Conservation (phyloP, 2,888 invertebrate species). For the Agonopterix arenella region DNA sequence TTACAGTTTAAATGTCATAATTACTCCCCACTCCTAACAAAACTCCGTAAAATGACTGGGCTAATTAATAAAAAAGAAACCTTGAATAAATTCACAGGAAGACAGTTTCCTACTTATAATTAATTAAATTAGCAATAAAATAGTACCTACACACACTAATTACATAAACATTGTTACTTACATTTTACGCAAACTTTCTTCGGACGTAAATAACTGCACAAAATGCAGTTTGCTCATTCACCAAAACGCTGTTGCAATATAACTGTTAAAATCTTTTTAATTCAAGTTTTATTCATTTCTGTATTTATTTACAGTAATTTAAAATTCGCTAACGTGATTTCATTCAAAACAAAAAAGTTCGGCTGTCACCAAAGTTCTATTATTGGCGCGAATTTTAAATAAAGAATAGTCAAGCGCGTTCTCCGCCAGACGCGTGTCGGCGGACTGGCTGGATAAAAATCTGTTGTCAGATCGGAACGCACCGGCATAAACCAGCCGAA, state of each 20-base stretch:
- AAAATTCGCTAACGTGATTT: not conserved
- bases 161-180: conserved; percentile 23
- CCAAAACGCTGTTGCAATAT: not conserved
- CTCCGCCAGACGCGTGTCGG: conserved; percentile 37
- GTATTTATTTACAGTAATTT: too few relatives aligned
- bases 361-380: not conserved
- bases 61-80: too few relatives aligned
- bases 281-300: too few relatives aligned
- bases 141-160: not conserved
- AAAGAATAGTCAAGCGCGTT: conserved; percentile 25
- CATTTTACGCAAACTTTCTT: conserved; percentile 31
- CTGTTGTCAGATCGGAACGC: conserved; percentile 51
- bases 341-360: conserved; percentile 15
- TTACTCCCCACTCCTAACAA: too few relatives aligned
- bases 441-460: conserved; percentile 48
- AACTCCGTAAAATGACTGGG: too few relatives aligned
- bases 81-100: too few relatives aligned
- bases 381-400: conserved; percentile 16
- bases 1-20: too few relatives aligned
- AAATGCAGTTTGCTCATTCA: conserved; percentile 10
- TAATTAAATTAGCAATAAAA: too few relatives aligned
- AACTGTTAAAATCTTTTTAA: not conserved
- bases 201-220: conserved; percentile 13
- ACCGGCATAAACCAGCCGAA: conserved; percentile 62
- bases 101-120: too few relatives aligned